Base-by-base conservation (phyloP, 2,113 vertebrate species). In the Pionites leucogaster region DNA sequence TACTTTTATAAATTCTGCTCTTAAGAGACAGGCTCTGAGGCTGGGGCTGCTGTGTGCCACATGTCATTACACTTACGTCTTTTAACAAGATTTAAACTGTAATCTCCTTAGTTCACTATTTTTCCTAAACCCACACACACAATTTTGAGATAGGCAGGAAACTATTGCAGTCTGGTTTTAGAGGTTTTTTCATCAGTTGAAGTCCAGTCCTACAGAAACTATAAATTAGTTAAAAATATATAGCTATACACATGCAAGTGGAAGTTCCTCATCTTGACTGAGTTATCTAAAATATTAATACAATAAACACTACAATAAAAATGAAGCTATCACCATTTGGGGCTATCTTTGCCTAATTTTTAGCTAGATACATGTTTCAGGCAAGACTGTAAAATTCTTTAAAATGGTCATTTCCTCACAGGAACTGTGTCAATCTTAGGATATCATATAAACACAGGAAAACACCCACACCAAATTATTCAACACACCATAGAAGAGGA, bases 401-500 rank as follows among this genome's bases (percentile, higher is more conserved):
- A 82, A 90, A 95, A 92, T 88, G 23, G 47, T 94, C 7, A 76
- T 93, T 93, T 88, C 28, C 52, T 92, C 6, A 0, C 7, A 57
- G 69, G 57, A 95, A 82, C 17, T 20, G 9, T 90, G 65, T 42
- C 5, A 4, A 31, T 94, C 31, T 64, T 70, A 75, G 44, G 67
- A 84, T 70, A 85, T 67, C 39, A 47, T 33, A 77, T 80, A 94
- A 96, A 94, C 78, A 90, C 95, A 85, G 70, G 76, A 84, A 91
- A 90, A 65, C 67, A 85, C 44, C 52, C 87, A 90, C 69, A 72
- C 4, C 31, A 84, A 70, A 84, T 91, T 96, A 91, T 72, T 91
- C 77, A 85, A 44, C 47, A 85, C 44, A n/a, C 17, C 28, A 91
- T 20, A 57, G 82, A 91, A 79, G 52, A 72, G 18, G 24, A 95